Percentiles rank a stretch among this genome's conserved stretches.
phyloP scores from a whole-genome alignment of 2,888 invertebrate genomes.

The Drosophila putrida region DNA sequence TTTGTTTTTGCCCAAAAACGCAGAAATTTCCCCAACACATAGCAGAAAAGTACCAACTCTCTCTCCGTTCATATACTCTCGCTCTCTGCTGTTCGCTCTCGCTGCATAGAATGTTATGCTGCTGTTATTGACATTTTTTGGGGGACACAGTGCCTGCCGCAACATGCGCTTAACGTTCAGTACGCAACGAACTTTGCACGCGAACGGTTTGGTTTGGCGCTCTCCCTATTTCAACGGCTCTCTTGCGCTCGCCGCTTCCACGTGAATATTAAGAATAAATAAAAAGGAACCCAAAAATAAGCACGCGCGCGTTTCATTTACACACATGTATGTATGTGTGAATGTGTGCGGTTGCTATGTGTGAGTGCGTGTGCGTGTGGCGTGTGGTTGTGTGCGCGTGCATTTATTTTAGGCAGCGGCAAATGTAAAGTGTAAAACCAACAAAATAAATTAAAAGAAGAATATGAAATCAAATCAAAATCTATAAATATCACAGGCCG shows the following conservation, averaged over 20 bases:
- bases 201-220: constrained; percentile 47
- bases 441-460: constrained; percentile 30
- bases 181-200: constrained; percentile 77
- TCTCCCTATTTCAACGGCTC: constrained; percentile 7
- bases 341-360: constrained; percentile 17
- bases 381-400: constrained; percentile 51
- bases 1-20: constrained; percentile 31
- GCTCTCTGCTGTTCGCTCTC: constrained; percentile 2
- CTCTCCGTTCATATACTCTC: background rate
- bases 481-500: constrained; percentile 52
- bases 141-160: constrained; percentile 59
- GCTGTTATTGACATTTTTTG: constrained; percentile 24
- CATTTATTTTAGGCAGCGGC: constrained; percentile 74
- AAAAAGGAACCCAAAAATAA: constrained; percentile 71
- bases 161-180: constrained; percentile 64
- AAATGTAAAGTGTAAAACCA: constrained; percentile 65
- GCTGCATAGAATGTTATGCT: constrained; percentile 44
- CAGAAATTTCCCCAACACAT: constrained; percentile 66
- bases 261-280: constrained; percentile 48
- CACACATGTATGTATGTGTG: constrained; percentile 29
- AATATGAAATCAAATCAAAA: constrained; percentile 44
- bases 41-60: constrained; percentile 30
- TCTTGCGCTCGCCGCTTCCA: constrained; percentile 52
- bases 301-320: constrained; percentile 57
- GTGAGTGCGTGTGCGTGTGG: constrained; percentile 32